Conservation (phyloP, 2,797 vertebrate genomes). For the Orestias chungarensis region DNA sequence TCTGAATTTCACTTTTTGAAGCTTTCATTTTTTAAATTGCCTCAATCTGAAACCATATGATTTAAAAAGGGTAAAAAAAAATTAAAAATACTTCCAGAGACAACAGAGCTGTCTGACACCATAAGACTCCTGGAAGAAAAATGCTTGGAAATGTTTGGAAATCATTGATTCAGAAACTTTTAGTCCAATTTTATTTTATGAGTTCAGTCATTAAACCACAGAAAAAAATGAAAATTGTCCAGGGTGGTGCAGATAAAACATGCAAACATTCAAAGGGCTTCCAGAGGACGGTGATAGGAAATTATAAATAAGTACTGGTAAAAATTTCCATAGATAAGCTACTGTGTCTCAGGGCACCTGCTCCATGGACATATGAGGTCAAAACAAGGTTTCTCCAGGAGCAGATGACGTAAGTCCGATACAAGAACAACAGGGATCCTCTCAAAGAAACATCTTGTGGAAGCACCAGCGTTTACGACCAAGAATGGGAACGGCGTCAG, state of each 20-base stretch:
- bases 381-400: not conserved
- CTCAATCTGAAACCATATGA: not conserved
- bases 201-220: not conserved
- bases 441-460: not conserved
- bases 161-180: not conserved
- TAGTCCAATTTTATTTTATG: not conserved
- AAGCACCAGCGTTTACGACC: not conserved
- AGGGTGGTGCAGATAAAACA: not conserved
- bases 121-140: not conserved
- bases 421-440: not conserved
- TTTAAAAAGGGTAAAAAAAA: not conserved
- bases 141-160: not conserved
- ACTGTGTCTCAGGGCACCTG: not conserved
- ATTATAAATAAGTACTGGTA: not conserved
- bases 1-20: not conserved
- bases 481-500: not conserved
- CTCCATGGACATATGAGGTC: not conserved
- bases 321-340: not conserved
- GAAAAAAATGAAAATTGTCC: not conserved
- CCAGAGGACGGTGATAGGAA: not conserved
- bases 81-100: not conserved
- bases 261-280: not conserved
- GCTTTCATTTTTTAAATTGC: not conserved
- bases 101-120: not conserved
- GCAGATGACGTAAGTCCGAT: not conserved